Evolutionary conservation across 2,888 invertebrate species (phyloP).

Genomic region (Achlya flavicornis): DNA sequence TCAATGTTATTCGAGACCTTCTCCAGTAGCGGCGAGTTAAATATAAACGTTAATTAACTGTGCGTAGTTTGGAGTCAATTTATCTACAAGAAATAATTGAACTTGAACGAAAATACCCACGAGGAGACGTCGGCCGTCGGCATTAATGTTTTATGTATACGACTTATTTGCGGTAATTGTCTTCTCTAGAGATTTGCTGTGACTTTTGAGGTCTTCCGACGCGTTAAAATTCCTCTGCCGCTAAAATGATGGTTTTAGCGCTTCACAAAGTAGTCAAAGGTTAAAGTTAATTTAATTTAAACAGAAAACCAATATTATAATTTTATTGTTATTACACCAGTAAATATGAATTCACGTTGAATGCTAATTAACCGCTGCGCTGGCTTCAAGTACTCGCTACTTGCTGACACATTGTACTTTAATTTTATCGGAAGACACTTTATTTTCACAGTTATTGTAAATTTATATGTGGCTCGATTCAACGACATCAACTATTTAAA

Average conservation of each 20-base stretch:
- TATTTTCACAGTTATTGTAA: not conserved
- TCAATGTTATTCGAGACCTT: conserved; percentile 46
- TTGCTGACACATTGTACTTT: not conserved
- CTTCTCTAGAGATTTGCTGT: not conserved
- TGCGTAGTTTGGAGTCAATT: conserved; percentile 30
- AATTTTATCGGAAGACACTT: not conserved
- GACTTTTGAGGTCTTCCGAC: not conserved
- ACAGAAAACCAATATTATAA: not conserved
- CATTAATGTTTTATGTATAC: conserved; percentile 30
- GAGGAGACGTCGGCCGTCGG: conserved; percentile 15
- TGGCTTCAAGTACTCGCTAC: not conserved
- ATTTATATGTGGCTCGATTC: no score
- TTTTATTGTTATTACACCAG: not conserved
- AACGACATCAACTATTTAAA: no score
- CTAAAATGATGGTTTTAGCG: not conserved
- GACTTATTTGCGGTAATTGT: conserved; percentile 22
- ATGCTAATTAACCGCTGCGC: not conserved
- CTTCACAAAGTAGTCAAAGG: not conserved
- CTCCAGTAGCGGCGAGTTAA: conserved; percentile 40
- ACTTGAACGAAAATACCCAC: conserved; percentile 41
- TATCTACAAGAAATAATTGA: conserved; percentile 46
- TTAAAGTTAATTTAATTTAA: not conserved
- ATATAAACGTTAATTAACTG: conserved; percentile 56
- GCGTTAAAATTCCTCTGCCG: no score
- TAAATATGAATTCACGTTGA: not conserved